A percentile compares a stretch with the other conserved stretches of the same genome.
phyloP scores from a whole-genome alignment of 2,797 vertebrate species.

The Leptodactylus fallax region DNA sequence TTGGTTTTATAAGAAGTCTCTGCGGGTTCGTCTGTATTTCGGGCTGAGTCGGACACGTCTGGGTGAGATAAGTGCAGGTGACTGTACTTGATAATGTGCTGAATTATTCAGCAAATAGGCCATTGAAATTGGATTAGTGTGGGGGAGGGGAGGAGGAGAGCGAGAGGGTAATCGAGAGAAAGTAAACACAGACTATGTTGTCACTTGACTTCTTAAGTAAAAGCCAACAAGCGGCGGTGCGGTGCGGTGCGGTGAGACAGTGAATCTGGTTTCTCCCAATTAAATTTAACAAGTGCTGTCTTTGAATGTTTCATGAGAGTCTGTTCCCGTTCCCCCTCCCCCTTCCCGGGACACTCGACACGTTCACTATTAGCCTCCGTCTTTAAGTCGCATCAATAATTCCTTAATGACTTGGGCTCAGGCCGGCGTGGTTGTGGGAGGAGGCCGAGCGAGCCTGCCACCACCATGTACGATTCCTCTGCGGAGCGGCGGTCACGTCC shows the following conservation, averaged over 20 bases:
- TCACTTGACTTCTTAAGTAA: conserved; percentile 74
- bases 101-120: conserved; percentile 58
- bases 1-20: neutral
- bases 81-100: conserved; percentile 53
- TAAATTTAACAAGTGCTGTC: conserved; percentile 78
- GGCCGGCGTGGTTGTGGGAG: neutral
- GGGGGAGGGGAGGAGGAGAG: neutral
- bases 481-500: conserved; percentile 1
- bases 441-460: neutral
- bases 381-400: conserved; percentile 40
- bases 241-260: conserved; percentile 58
- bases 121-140: conserved; percentile 46
- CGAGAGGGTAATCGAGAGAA: neutral
- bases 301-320: conserved; percentile 79
- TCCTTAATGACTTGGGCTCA: neutral
- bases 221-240: conserved; percentile 68
- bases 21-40: neutral
- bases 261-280: conserved; percentile 75
- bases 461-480: neutral
- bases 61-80: conserved; percentile 54
- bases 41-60: neutral
- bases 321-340: conserved; percentile 23
- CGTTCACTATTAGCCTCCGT: conserved; percentile 58
- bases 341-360: conserved; percentile 3
- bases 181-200: conserved; percentile 68